A percentile compares a stretch with the other conserved stretches of the same genome.
phyloP scores from a whole-genome alignment of 2,113 vertebrate species.

The Osmerus mordax region DNA sequence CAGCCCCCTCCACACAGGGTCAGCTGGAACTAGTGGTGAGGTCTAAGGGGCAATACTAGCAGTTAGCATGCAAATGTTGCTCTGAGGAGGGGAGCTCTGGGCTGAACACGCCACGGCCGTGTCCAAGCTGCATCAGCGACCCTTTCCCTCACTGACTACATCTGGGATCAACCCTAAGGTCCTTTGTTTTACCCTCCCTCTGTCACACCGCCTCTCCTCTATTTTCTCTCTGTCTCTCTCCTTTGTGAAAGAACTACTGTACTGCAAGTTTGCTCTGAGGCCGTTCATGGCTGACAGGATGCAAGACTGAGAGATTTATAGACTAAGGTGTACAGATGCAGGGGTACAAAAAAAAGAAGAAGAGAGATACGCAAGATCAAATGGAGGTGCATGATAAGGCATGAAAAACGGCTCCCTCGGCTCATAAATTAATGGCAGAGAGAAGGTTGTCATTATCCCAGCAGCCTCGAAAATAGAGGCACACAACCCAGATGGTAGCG shows the following conservation, averaged over 20 bases:
- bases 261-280: conserved; percentile 61
- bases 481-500: conserved; percentile 88
- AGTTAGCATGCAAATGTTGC: background rate
- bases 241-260: conserved; percentile 75
- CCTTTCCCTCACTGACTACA: conserved; percentile 64
- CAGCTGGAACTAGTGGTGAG: background rate
- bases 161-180: conserved; percentile 87
- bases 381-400: conserved; percentile 87
- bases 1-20: background rate
- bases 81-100: background rate
- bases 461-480: conserved; percentile 84
- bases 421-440: conserved; percentile 89
- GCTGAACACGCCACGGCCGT: background rate
- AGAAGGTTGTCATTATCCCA: conserved; percentile 93
- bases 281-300: conserved; percentile 82
- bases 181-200: conserved; percentile 49
- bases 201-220: background rate
- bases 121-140: background rate
- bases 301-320: conserved; percentile 88
- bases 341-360: conserved; percentile 71
- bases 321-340: conserved; percentile 83
- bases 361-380: conserved; percentile 86
- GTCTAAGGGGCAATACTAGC: background rate
- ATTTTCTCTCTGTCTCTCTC: conserved; percentile 4
- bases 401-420: conserved; percentile 84